Conservation (phyloP, 2,113 vertebrate genomes). For the Callionymus lyra region DNA sequence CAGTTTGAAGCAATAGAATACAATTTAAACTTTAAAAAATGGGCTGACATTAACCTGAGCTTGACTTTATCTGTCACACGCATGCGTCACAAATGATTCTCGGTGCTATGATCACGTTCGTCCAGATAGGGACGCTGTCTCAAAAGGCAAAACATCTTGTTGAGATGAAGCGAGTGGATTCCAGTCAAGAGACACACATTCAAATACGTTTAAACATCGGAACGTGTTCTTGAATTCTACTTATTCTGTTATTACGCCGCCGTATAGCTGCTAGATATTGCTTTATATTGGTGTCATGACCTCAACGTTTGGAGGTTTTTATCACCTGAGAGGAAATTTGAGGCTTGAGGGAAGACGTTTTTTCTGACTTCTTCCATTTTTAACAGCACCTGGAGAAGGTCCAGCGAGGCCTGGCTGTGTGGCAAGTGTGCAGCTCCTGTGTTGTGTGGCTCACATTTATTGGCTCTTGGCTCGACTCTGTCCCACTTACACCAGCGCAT, state of each 20-base stretch:
- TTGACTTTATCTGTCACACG: too few species aligned
- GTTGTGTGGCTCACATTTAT: conserved; percentile 30
- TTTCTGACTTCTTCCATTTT: conserved; percentile 29
- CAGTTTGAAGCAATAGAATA: too few species aligned
- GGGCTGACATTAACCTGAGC: too few species aligned
- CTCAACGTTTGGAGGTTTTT: conserved; percentile 7
- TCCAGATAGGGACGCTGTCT: conserved; percentile 54
- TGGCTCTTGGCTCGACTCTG: conserved; percentile 22
- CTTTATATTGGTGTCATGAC: conserved; percentile 1
- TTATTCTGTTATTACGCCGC: background rate
- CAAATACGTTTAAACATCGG: too few species aligned
- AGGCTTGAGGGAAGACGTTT: conserved; percentile 19
- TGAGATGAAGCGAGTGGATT: too few species aligned
- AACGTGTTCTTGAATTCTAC: too few species aligned
- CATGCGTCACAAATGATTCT: too few species aligned
- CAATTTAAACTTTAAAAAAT: too few species aligned
- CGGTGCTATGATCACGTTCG: too few species aligned
- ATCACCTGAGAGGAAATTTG: conserved; percentile 9
- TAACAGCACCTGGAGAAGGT: conserved; percentile 25
- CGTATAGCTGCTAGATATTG: background rate
- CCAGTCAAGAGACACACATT: too few species aligned
- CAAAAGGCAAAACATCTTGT: conserved; percentile 29
- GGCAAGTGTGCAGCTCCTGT: conserved; percentile 37
- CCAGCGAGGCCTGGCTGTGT: conserved; percentile 27
- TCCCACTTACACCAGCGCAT: conserved; percentile 15